phyloP scores from a whole-genome alignment of 2,113 vertebrate species.

The Atlantisia rogersi region DNA sequence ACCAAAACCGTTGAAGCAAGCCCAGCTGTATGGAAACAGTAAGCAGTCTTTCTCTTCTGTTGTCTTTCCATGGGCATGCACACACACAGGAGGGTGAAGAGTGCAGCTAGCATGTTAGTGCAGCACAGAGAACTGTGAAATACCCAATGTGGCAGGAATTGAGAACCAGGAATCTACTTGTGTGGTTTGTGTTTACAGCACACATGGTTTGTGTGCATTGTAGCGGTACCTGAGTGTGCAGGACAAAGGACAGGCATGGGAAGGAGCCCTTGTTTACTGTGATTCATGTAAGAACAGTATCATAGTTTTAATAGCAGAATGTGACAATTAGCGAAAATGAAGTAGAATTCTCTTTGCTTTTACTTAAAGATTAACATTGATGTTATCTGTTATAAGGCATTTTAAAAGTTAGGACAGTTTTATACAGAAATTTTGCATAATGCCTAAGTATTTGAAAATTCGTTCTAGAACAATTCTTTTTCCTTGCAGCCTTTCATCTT shows the following conservation, averaged over 20 bases:
- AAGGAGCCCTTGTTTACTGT: not conserved
- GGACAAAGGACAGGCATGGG: not conserved
- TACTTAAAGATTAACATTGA: not conserved
- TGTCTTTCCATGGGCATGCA: rapidly evolving
- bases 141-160: not conserved
- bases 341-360: not conserved
- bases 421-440: not conserved
- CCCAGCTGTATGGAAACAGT: not conserved
- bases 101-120: not conserved
- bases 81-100: not conserved
- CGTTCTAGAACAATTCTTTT: not conserved
- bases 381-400: not conserved
- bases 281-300: not conserved
- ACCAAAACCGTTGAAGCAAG: not conserved
- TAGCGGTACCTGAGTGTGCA: not conserved
- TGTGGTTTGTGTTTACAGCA: not conserved
- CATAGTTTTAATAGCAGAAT: not conserved
- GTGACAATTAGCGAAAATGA: not conserved
- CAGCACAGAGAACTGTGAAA: not conserved
- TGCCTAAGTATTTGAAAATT: not conserved
- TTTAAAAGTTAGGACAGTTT: not conserved
- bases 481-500: not conserved
- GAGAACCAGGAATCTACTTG: not conserved
- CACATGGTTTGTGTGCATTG: rapidly evolving
- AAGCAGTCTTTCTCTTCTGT: not conserved